phyloP scores from a whole-genome alignment of 1,140 invertebrate genomes.

The Temnothorax longispinosus region DNA sequence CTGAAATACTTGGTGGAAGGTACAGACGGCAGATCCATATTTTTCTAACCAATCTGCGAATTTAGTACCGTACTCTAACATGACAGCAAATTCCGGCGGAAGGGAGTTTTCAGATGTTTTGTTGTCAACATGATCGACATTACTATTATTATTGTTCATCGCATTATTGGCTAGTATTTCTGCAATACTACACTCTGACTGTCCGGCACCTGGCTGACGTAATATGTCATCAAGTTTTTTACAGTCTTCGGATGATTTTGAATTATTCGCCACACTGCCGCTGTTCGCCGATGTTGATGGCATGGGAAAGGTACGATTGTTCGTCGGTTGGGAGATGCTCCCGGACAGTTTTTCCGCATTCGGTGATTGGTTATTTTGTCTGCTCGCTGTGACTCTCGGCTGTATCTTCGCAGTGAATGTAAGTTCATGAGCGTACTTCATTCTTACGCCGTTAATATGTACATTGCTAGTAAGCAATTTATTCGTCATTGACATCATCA shows the following conservation, averaged over 20 bases:
- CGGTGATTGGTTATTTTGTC: neutral
- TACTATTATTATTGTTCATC: neutral
- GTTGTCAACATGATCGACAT: neutral
- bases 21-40: neutral
- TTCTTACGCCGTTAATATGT: neutral
- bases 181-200: no score
- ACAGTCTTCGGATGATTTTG: neutral
- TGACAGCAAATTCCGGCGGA: neutral
- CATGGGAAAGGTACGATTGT: neutral
- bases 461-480: neutral
- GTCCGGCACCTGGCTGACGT: neutral
- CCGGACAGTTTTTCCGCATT: neutral
- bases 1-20: neutral
- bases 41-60: neutral
- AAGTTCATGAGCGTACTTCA: neutral
- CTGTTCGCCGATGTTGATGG: neutral
- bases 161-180: neutral
- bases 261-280: no score
- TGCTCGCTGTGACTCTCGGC: neutral
- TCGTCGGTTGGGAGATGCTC: neutral
- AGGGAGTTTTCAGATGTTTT: neutral
- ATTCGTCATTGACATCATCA: no score
- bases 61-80: neutral
- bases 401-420: neutral
- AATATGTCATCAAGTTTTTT: neutral